Percentiles rank a stretch among this genome's conserved stretches.
Evolutionary conservation across 2,113 vertebrate species (phyloP).

Genomic region (Columba livia): DNA sequence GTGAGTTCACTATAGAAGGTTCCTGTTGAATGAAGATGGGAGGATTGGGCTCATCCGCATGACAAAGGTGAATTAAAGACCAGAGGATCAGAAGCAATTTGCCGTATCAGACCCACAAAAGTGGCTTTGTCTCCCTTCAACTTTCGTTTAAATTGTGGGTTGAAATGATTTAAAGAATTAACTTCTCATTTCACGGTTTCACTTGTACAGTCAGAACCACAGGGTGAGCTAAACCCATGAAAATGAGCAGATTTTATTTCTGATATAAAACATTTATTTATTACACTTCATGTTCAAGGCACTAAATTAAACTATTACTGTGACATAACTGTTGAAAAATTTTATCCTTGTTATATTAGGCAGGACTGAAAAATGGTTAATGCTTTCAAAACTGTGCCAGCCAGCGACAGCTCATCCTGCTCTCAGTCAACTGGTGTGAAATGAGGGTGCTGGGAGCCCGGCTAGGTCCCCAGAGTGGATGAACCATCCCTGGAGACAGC

Average conservation of each 20-base stretch:
- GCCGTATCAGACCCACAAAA: neutral
- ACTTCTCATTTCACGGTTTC: neutral
- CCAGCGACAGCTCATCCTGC: neutral
- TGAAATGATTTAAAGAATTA: neutral
- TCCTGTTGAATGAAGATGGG: rapidly evolving
- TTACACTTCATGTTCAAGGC: neutral
- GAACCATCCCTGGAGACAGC: no score
- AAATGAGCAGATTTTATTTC: neutral
- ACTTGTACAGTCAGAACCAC: neutral
- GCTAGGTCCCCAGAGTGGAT: no score
- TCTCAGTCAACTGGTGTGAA: neutral
- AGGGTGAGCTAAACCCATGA: neutral
- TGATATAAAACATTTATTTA: neutral
- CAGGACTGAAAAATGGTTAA: neutral
- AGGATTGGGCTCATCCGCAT: neutral
- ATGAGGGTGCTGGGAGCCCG: no score
- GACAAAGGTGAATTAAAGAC: no score
- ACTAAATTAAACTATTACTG: neutral
- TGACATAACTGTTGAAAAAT: neutral
- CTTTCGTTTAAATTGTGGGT: neutral
- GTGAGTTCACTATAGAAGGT: rapidly evolving
- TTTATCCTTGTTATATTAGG: neutral
- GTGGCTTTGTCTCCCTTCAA: neutral
- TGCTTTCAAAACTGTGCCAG: neutral
- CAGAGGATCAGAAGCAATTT: neutral